Conservation (phyloP, 2,888 invertebrate species). For the Agapetus fuscipes region DNA sequence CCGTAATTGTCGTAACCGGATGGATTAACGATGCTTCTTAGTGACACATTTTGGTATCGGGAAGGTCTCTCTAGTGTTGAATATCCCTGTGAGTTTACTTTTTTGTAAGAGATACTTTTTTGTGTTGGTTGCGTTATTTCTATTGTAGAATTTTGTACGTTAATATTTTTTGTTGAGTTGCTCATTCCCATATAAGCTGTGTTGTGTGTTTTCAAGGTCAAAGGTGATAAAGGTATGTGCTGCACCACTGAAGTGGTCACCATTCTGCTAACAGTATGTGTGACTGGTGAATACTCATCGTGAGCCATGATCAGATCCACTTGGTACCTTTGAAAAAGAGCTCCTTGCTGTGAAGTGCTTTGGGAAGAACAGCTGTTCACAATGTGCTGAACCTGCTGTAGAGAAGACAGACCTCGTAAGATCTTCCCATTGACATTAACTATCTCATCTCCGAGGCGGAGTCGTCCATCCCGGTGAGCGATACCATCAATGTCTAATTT, state of each 20-base stretch:
- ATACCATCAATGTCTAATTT: slow-evolving; percentile 56
- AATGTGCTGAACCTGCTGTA: slow-evolving; percentile 53
- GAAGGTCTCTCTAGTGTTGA: neutral
- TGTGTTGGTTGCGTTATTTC: slow-evolving; percentile 6
- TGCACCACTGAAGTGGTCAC: slow-evolving; percentile 20
- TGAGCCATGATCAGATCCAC: slow-evolving; percentile 56
- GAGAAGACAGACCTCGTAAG: slow-evolving; percentile 60
- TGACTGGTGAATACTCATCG: slow-evolving; percentile 49
- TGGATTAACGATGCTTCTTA: too few relatives aligned
- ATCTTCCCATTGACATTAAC: slow-evolving; percentile 80
- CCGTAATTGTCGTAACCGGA: neutral
- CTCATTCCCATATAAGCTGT: slow-evolving; percentile 5
- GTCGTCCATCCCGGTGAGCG: slow-evolving; percentile 68
- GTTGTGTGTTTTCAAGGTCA: slow-evolving; percentile 11
- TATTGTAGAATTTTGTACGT: slow-evolving; percentile 8
- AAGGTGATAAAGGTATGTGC: slow-evolving; percentile 17
- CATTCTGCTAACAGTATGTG: slow-evolving; percentile 33
- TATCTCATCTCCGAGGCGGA: slow-evolving; percentile 80
- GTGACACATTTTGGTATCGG: neutral
- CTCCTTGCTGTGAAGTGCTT: slow-evolving; percentile 33
- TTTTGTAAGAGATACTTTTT: slow-evolving; percentile 1
- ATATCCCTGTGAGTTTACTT: neutral
- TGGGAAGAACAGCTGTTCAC: slow-evolving; percentile 45
- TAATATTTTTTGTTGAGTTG: slow-evolving; percentile 1
- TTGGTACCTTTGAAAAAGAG: slow-evolving; percentile 38